Evolutionary conservation across 2,113 vertebrate genomes (phyloP).

Genomic region (Cyprinodon tularosa): DNA sequence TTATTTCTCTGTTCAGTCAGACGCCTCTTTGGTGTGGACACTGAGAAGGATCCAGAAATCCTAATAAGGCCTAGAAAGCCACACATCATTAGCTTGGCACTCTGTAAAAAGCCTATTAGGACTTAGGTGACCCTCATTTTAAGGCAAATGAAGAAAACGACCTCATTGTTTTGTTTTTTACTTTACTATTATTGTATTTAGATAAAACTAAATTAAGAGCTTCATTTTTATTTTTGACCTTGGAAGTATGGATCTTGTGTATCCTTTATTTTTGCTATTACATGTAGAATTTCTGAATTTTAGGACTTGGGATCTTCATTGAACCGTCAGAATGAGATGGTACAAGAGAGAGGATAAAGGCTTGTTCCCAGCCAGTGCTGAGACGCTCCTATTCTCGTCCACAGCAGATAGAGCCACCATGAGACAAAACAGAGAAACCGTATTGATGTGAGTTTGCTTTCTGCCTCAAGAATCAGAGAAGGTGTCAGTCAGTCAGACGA

Average conservation of each 20-base stretch:
- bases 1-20: conserved; percentile 42
- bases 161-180: background rate
- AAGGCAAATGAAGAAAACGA: conserved; percentile 23
- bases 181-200: background rate
- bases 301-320: conserved; percentile 23
- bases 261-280: background rate
- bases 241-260: background rate
- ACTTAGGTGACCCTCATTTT: conserved; percentile 48
- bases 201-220: no score
- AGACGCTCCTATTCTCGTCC: conserved; percentile 62
- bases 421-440: conserved; percentile 69
- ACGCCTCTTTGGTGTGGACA: conserved; percentile 56
- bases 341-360: conserved; percentile 52
- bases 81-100: conserved; percentile 52
- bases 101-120: conserved; percentile 57
- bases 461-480: conserved; percentile 72
- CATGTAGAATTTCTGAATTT: conserved; percentile 22
- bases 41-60: conserved; percentile 37
- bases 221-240: no score
- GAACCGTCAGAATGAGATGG: conserved; percentile 52
- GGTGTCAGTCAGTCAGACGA: conserved; percentile 73
- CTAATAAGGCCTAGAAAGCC: conserved; percentile 59
- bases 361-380: conserved; percentile 50
- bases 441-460: conserved; percentile 70
- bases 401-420: conserved; percentile 63